phyloP scores from a whole-genome alignment of 2,888 invertebrate genomes.

The Electrophaes corylata region DNA sequence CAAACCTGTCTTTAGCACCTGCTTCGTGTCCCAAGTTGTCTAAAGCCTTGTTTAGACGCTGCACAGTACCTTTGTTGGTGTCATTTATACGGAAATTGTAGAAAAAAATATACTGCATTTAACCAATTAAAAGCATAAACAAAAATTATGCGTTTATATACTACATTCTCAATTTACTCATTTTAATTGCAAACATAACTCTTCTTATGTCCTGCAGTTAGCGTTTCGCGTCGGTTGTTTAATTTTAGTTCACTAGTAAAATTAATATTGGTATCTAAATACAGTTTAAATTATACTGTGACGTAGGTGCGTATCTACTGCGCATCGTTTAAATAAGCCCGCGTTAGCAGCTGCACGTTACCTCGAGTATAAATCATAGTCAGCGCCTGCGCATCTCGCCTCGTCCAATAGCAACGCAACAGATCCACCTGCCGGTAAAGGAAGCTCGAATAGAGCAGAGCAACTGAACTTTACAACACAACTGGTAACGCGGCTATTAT shows the following conservation, averaged over 20 bases:
- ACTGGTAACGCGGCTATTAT: constrained; percentile 17
- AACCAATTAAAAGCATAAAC: background rate
- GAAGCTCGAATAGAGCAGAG: constrained; percentile 66
- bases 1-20: constrained; percentile 42
- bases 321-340: constrained; percentile 7
- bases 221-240: no score
- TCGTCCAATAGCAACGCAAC: constrained; percentile 56
- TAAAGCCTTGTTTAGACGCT: constrained; percentile 13
- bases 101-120: background rate
- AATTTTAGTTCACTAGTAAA: no score
- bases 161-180: no score
- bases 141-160: background rate
- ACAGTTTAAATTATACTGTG: no score
- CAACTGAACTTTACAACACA: constrained; percentile 36
- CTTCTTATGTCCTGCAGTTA: no score
- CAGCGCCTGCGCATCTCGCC: constrained; percentile 61
- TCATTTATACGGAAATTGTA: background rate
- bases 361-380: constrained; percentile 58
- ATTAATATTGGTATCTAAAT: no score
- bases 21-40: constrained; percentile 26
- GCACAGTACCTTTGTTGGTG: background rate
- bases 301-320: background rate
- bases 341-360: constrained; percentile 62
- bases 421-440: constrained; percentile 71
- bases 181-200: no score